These are phyloP conservation scores for Philaenus spumarius DNA, from an alignment of 1,140 invertebrate species.

Conservation along the genomic window DNA sequence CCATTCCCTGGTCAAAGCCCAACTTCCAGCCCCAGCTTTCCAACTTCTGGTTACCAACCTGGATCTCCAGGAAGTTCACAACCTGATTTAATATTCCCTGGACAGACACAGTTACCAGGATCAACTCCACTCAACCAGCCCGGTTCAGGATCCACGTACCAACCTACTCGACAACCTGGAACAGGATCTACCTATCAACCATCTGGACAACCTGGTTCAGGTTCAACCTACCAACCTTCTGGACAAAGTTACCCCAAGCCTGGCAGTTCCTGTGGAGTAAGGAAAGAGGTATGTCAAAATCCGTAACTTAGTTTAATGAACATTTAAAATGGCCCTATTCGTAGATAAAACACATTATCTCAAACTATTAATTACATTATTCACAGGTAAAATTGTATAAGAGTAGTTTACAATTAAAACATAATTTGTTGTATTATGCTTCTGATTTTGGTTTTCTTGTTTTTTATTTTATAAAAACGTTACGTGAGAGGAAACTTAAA, in stretches of 20 bases:
- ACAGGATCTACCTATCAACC: constrained; percentile 14
- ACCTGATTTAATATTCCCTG: no score
- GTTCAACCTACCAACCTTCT: not conserved
- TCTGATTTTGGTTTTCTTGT: no score
- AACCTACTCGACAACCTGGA: constrained; percentile 22
- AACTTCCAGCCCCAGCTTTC: constrained; percentile 11
- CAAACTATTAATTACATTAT: not conserved
- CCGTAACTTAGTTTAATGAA: not conserved
- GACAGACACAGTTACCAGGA: no score
- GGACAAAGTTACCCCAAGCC: constrained; percentile 22
- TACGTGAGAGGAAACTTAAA: no score
- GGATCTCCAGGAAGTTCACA: constrained; percentile 11
- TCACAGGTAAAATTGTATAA: not conserved
- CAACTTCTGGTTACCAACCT: constrained; percentile 21
- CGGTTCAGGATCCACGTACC: constrained; percentile 10
- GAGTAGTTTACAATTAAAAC: no score
- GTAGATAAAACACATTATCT: not conserved
- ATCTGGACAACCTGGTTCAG: constrained; percentile 18
- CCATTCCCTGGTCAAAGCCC: constrained; percentile 2
- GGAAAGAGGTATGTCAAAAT: constrained; percentile 37
- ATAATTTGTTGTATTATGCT: no score
- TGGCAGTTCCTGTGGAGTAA: constrained; percentile 37
- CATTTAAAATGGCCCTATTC: not conserved
- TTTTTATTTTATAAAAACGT: no score
- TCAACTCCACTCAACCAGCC: not conserved